phyloP scores from a whole-genome alignment of 2,888 invertebrate genomes.

The Neocrepidodera transversa region DNA sequence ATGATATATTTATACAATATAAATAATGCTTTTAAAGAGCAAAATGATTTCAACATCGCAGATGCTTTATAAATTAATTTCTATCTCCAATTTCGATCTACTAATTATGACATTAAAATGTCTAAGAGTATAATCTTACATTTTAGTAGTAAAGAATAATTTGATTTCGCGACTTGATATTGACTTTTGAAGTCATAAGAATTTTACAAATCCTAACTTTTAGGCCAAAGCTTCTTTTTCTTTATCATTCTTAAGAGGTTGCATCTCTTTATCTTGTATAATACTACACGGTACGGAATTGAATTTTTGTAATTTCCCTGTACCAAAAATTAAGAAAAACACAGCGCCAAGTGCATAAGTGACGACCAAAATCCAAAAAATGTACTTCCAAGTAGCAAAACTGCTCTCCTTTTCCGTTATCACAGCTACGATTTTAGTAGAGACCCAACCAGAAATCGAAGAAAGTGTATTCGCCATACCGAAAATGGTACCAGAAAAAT shows the following conservation, averaged over 20 bases:
- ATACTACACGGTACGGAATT: slow-evolving; percentile 54
- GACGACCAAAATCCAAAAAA: slow-evolving; percentile 80
- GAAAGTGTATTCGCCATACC: slow-evolving; percentile 88
- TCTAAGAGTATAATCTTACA: too few relatives aligned
- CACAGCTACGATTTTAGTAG: slow-evolving; percentile 81
- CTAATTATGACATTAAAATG: too few relatives aligned
- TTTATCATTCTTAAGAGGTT: slow-evolving; percentile 53
- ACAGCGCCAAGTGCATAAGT: slow-evolving; percentile 74
- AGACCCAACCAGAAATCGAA: slow-evolving; percentile 82
- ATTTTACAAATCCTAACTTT: too few relatives aligned
- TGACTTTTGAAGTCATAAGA: too few relatives aligned
- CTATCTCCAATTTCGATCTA: too few relatives aligned
- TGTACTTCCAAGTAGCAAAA: slow-evolving; percentile 79
- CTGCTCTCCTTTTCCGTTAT: slow-evolving; percentile 77
- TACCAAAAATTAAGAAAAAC: slow-evolving; percentile 70
- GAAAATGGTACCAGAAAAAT: slow-evolving; percentile 88
- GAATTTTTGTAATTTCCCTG: slow-evolving; percentile 71
- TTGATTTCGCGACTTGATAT: too few relatives aligned
- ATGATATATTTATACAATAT: too few relatives aligned
- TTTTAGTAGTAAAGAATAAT: too few relatives aligned
- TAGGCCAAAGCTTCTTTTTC: slow-evolving; percentile 45
- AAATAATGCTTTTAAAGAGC: too few relatives aligned
- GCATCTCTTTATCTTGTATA: slow-evolving; percentile 52
- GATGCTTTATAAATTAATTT: too few relatives aligned
- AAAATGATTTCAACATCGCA: too few relatives aligned